A percentile compares a stretch with the other conserved stretches of the same genome.
Conservation (phyloP, 2,113 vertebrate genomes). For the Crotalus helleri region DNA sequence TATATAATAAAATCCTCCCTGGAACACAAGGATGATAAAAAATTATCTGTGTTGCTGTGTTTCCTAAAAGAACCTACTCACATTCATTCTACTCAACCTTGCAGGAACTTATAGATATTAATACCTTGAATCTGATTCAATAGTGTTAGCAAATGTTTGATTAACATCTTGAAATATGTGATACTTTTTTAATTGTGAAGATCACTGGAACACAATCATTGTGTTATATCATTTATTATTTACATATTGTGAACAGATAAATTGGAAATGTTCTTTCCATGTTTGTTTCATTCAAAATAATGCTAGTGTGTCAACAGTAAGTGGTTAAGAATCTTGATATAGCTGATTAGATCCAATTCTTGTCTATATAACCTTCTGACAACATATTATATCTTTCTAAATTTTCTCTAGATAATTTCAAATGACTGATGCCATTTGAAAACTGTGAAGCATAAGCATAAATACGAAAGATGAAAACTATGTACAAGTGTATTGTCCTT, state of each 20-base stretch:
- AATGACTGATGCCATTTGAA: neutral
- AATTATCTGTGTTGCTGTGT: neutral
- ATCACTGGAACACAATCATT: neutral
- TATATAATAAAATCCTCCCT: neutral
- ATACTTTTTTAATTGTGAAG: neutral
- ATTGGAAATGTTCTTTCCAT: neutral
- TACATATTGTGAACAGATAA: neutral
- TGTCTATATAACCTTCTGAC: neutral
- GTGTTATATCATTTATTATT: neutral
- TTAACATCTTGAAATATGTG: neutral
- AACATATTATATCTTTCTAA: neutral
- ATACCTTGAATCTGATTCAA: neutral
- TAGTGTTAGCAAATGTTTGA: neutral
- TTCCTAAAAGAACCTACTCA: neutral
- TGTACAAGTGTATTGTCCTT: neutral
- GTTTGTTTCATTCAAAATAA: neutral
- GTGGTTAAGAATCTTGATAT: neutral
- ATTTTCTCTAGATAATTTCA: neutral
- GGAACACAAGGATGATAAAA: neutral
- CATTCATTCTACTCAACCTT: neutral
- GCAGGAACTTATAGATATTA: neutral
- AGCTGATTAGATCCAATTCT: neutral
- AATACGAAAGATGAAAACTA: neutral
- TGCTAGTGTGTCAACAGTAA: neutral
- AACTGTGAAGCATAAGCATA: neutral